A percentile compares a stretch with the other conserved stretches of the same genome.
Evolutionary conservation across 2,113 vertebrate species (phyloP).

Genomic region (Misgurnus mizolepis): DNA sequence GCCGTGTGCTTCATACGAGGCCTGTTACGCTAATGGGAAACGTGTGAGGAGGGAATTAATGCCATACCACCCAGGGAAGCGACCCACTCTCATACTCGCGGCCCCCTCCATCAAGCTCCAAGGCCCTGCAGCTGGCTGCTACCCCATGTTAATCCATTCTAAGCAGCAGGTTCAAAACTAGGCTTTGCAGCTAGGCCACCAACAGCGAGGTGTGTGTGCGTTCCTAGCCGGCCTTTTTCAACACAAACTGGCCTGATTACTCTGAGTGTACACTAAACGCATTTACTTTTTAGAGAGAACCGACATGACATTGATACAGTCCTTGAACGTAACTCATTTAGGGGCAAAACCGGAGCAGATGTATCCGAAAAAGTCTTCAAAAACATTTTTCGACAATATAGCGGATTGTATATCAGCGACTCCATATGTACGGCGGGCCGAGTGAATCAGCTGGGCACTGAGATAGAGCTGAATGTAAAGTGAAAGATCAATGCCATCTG

Average conservation of each 20-base stretch:
- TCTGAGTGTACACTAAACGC: constrained; percentile 3
- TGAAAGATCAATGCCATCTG: constrained; percentile 63
- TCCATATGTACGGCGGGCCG: constrained; percentile 12
- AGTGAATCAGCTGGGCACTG: constrained; percentile 11
- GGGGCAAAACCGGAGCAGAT: constrained; percentile 23
- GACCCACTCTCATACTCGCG: constrained; percentile 44
- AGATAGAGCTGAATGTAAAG: background rate
- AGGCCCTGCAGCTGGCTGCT: constrained; percentile 71
- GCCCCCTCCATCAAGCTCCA: constrained; percentile 17
- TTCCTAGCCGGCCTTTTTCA: constrained; percentile 1
- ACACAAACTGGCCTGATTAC: constrained; percentile 35
- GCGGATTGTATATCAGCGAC: constrained; percentile 15
- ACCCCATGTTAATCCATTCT: constrained; percentile 70
- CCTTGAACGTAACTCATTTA: constrained; percentile 20
- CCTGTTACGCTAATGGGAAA: constrained; percentile 75
- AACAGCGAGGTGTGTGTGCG: constrained; percentile 45
- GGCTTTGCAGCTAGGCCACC: constrained; percentile 75
- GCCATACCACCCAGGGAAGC: constrained; percentile 70
- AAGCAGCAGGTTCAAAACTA: constrained; percentile 72
- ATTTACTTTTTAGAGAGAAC: constrained; percentile 9
- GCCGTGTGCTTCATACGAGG: constrained; percentile 65
- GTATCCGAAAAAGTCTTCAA: constrained; percentile 36
- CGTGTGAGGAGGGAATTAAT: constrained; percentile 69
- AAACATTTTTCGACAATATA: constrained; percentile 15
- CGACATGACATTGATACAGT: constrained; percentile 15